Evolutionary conservation across 2,113 vertebrate genomes (phyloP).

Genomic region (Colistium nudipinnis): DNA sequence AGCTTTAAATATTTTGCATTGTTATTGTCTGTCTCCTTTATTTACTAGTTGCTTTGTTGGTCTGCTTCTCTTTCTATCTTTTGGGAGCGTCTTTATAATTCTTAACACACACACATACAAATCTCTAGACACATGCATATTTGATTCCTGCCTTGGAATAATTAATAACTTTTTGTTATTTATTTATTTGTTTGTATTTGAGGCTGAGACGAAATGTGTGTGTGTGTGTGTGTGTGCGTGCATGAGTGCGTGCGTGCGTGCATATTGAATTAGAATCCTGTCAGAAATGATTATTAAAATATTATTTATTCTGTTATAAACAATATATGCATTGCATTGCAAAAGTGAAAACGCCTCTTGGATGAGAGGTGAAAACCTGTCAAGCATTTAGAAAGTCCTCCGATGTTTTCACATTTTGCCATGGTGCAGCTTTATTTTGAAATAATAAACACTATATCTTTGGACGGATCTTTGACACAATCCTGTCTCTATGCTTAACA

Average conservation of each 20-base stretch:
- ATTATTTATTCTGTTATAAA: too few species aligned
- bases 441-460: too few species aligned
- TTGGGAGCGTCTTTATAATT: conserved; percentile 57
- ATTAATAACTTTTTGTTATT: conserved; percentile 77
- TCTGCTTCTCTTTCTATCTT: conserved; percentile 46
- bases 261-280: not conserved
- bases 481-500: too few species aligned
- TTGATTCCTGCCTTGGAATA: conserved; percentile 76
- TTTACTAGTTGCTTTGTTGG: conserved; percentile 34
- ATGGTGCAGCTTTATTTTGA: too few species aligned
- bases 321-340: too few species aligned
- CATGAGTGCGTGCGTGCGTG: not conserved
- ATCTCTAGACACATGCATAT: conserved; percentile 74
- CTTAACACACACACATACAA: conserved; percentile 24
- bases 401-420: not conserved
- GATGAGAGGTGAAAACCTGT: not conserved
- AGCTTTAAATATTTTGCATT: not conserved
- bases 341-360: too few species aligned
- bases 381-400: not conserved
- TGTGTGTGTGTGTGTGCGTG: conserved; percentile 34
- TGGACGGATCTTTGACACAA: too few species aligned
- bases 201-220: conserved; percentile 56
- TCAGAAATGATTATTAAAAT: not conserved
- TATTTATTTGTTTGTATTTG: conserved; percentile 81
- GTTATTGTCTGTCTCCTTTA: conserved; percentile 25